phyloP scores from a whole-genome alignment of 2,888 invertebrate species.

The Pediacus dermestoides region DNA sequence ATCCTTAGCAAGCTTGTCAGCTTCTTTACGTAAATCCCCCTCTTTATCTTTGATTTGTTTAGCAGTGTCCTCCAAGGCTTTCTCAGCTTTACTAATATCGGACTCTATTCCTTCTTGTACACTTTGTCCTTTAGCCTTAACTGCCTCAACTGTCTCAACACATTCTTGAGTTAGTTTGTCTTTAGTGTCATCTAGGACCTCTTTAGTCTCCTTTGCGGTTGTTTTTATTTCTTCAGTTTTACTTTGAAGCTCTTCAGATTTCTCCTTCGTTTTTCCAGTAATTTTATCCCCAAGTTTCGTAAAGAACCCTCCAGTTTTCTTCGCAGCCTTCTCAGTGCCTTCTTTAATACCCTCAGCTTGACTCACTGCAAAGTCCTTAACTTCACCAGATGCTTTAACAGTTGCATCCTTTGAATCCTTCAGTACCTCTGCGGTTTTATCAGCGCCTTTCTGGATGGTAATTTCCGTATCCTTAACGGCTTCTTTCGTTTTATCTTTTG shows the following conservation, averaged over 20 bases:
- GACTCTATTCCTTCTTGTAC: too few relatives aligned
- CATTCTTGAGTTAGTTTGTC: constrained; percentile 5
- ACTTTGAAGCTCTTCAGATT: constrained; percentile 3
- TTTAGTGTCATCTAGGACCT: constrained; percentile 8
- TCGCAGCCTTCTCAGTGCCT: constrained; percentile 8
- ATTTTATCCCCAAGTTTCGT: constrained; percentile 9
- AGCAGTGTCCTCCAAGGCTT: not conserved
- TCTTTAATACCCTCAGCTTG: constrained; percentile 8
- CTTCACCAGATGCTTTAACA: constrained; percentile 3
- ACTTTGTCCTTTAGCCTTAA: constrained; percentile 4
- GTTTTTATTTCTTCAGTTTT: constrained; percentile 11
- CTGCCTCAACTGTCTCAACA: constrained; percentile 4
- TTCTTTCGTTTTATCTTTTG: constrained; percentile 10
- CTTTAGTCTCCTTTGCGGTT: not conserved
- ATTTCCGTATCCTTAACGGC: too few relatives aligned
- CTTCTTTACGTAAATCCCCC: constrained; percentile 15
- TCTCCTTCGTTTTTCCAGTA: constrained; percentile 10
- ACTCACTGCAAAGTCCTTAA: constrained; percentile 7
- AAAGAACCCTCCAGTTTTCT: constrained; percentile 12
- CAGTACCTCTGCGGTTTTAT: constrained; percentile 20
- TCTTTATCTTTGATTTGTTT: constrained; percentile 3
- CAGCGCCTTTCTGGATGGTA: too few relatives aligned
- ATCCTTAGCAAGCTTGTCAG: constrained; percentile 16
- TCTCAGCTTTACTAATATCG: constrained; percentile 1
- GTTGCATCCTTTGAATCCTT: constrained; percentile 3